These are phyloP conservation scores for Panagrolaimus sp. DNA, from an alignment of 1,140 invertebrate genomes.

Conservation along the genomic window DNA sequence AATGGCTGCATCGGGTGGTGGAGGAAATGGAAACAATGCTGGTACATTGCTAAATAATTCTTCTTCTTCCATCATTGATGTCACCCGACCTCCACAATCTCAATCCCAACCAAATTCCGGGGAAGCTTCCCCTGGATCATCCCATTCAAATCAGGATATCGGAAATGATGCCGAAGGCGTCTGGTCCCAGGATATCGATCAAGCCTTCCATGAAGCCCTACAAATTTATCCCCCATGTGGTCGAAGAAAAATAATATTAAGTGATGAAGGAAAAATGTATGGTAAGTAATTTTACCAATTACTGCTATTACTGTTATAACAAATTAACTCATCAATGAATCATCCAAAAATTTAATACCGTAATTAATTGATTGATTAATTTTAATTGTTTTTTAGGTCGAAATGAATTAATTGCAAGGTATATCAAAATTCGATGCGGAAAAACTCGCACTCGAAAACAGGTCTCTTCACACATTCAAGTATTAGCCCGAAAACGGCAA, in stretches of 20 bases:
- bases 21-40: slow-evolving; percentile 36
- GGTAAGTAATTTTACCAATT: slow-evolving; percentile 88
- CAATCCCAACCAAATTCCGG: slow-evolving; percentile 21
- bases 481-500: slow-evolving; percentile 90
- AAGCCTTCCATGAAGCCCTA: slow-evolving; percentile 98
- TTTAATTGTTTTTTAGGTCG: slow-evolving; percentile 74
- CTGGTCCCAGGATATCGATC: slow-evolving; percentile 99
- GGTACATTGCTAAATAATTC: too few relatives aligned
- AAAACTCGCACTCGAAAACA: slow-evolving; percentile 98
- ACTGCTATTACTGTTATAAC: too few relatives aligned
- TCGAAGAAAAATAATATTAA: slow-evolving; percentile 95
- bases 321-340: too few relatives aligned
- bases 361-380: not conserved
- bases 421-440: slow-evolving; percentile 96
- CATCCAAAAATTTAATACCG: too few relatives aligned
- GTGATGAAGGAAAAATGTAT: slow-evolving; percentile 99
- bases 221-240: slow-evolving; percentile 99
- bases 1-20: slow-evolving; percentile 38
- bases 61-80: too few relatives aligned
- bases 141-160: slow-evolving; percentile 64
- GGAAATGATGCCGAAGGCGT: slow-evolving; percentile 94
- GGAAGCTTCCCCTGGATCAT: slow-evolving; percentile 27
- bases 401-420: slow-evolving; percentile 96
- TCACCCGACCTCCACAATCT: too few relatives aligned
- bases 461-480: slow-evolving; percentile 98